Base-by-base conservation (phyloP, 2,888 invertebrate genomes). In the Augiades crinisus region DNA sequence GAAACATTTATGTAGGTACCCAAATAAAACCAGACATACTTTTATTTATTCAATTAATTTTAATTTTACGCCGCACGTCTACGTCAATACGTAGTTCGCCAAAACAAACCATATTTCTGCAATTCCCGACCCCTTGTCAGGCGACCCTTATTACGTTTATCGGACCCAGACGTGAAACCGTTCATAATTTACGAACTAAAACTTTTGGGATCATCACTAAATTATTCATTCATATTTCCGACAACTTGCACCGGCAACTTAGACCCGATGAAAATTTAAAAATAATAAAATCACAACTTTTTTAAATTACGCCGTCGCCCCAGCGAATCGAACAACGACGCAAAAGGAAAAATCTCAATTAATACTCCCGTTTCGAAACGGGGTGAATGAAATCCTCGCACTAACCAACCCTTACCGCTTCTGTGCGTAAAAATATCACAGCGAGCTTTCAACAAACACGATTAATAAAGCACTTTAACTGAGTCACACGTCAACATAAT, bases 401-500 rank as follows among this genome's bases (percentile, higher is more conserved):
- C 49, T 54, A 62, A 63, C 60, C 58, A 59, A 53, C 40, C 60
- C 54, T 60, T 63, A 60, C 54, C 47, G 57, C 59, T 56, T 56
- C 59, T 58, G 59, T 57, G 61, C 54, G 55, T 59, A 56, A 68
- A 51, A 56, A 53, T 52, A 71, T 67, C 78, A 81, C 79, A 62
- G 59, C 70, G 67, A 63, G 58, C 59, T 64, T 62, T 60, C 61
- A 54, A 47, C 62, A 68, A 72, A 73, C 70, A 75, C 69, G 61
- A 59, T 63, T 61, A 62, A 58, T 65, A 51, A 64, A 68, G 67
- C 68, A 71, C 72, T 69, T 65, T 69, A 73, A 71, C 59, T 74
- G 69, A 67, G 54, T 65, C 68, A 76, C 79, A 77, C 74, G 72
- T 68, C 56, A 76, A 71, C 69, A 72, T 68, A 70, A 67, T 64